Percentiles rank a stretch among this genome's conserved stretches.
phyloP scores from a whole-genome alignment of 2,113 vertebrate species.

The Lepus europaeus region DNA sequence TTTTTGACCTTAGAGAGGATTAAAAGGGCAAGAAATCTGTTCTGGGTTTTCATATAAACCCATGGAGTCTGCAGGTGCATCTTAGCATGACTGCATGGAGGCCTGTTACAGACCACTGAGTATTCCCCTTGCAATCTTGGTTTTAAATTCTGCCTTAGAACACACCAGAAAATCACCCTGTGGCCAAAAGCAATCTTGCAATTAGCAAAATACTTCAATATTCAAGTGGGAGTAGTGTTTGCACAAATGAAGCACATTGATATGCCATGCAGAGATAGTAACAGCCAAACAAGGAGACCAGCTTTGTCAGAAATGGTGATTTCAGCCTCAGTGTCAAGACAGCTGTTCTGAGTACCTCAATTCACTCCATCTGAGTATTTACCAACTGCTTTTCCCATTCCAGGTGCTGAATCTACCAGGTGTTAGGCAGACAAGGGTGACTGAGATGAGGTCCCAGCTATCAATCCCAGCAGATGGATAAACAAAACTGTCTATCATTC shows the following conservation, averaged over 20 bases:
- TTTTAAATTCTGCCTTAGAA: conserved; percentile 31
- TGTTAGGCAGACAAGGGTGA: neutral
- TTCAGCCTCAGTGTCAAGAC: neutral
- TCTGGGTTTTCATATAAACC: neutral
- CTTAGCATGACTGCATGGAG: neutral
- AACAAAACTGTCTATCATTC: neutral
- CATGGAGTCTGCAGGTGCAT: neutral
- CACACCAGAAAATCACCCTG: neutral
- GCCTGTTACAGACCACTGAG: neutral
- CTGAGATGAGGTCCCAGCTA: neutral
- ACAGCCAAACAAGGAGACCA: neutral
- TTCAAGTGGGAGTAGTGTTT: conserved; percentile 15
- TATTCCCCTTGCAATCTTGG: neutral
- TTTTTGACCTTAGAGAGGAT: neutral
- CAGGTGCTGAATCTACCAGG: neutral
- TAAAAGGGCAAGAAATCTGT: neutral
- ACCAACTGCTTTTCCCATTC: accelerated
- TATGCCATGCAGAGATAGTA: neutral
- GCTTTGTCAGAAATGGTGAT: neutral
- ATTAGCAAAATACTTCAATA: conserved; percentile 54
- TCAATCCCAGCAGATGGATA: conserved; percentile 16
- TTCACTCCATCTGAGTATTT: neutral
- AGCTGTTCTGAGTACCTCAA: neutral
- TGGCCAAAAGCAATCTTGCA: neutral
- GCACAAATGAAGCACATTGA: neutral